A percentile compares a stretch with the other conserved stretches of the same genome.
These are phyloP conservation scores for Alligator sinensis DNA, from an alignment of 2,113 vertebrate genomes.

Conservation along the genomic window DNA sequence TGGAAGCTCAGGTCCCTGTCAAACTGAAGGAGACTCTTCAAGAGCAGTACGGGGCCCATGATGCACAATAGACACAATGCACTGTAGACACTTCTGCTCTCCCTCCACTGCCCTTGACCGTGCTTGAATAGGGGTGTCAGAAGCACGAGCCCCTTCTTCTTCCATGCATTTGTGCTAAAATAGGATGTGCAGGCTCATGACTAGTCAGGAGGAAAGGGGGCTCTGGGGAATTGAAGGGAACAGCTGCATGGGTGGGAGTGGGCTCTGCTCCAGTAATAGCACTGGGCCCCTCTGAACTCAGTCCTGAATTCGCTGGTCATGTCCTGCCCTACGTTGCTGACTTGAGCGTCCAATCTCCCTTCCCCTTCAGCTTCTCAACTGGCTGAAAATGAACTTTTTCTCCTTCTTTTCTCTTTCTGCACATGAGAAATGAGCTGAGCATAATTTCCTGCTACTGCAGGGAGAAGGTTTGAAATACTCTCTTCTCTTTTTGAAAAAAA, in stretches of 20 bases:
- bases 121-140: not conserved
- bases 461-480: not conserved
- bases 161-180: not conserved
- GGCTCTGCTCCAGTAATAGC: not conserved
- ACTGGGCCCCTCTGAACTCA: not conserved
- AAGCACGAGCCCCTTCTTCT: not conserved
- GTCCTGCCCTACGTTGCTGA: no score
- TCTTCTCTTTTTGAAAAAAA: constrained; percentile 32
- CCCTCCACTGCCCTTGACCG: not conserved
- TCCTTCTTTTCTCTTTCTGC: not conserved
- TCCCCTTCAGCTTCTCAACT: not conserved
- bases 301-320: not conserved
- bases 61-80: not conserved
- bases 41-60: not conserved
- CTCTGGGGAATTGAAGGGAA: not conserved
- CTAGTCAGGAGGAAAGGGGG: not conserved
- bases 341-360: not conserved
- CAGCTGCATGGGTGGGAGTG: not conserved
- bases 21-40: not conserved
- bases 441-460: constrained; percentile 6
- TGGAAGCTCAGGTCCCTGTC: not conserved
- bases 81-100: not conserved
- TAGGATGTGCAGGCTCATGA: not conserved
- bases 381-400: not conserved
- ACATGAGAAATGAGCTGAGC: constrained; percentile 39